Conservation (phyloP, 2,888 invertebrate genomes). For the Chorisops tibialis region DNA sequence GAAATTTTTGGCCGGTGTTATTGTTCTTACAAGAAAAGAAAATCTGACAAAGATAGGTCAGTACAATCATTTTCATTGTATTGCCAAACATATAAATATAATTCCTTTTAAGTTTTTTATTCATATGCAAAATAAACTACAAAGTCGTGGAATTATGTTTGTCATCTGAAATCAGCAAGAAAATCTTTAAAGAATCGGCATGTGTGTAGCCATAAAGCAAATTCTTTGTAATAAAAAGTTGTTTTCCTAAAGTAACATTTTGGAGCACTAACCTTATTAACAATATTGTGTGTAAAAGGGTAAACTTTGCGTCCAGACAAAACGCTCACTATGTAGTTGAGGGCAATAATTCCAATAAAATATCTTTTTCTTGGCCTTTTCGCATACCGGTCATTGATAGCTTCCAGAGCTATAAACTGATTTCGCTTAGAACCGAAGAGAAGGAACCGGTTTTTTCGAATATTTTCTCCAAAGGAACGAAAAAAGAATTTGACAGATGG, state of each 20-base stretch:
- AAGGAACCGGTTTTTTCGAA: neutral
- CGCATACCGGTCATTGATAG: slow-evolving; percentile 4
- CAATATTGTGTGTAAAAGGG: neutral
- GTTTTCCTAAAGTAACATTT: neutral
- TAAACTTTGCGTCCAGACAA: neutral
- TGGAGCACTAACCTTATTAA: slow-evolving; percentile 12
- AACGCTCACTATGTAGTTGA: neutral
- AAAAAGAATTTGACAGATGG: neutral
- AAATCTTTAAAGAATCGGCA: too few relatives aligned
- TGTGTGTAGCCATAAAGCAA: too few relatives aligned
- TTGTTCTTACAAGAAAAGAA: too few relatives aligned
- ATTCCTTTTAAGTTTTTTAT: too few relatives aligned
- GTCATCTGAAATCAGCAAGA: too few relatives aligned
- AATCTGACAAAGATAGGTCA: too few relatives aligned
- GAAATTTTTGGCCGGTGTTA: too few relatives aligned
- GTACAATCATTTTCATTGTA: too few relatives aligned
- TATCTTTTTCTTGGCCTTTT: neutral
- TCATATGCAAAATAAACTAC: too few relatives aligned
- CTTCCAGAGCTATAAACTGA: neutral
- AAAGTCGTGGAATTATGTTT: too few relatives aligned
- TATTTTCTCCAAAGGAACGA: neutral
- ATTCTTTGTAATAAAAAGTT: too few relatives aligned
- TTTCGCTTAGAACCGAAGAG: neutral
- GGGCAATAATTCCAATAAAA: neutral
- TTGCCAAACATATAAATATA: too few relatives aligned